A percentile compares a stretch with the other conserved stretches of the same genome.
phyloP scores from a whole-genome alignment of 2,797 vertebrate genomes.

The Alosa sapidissima region DNA sequence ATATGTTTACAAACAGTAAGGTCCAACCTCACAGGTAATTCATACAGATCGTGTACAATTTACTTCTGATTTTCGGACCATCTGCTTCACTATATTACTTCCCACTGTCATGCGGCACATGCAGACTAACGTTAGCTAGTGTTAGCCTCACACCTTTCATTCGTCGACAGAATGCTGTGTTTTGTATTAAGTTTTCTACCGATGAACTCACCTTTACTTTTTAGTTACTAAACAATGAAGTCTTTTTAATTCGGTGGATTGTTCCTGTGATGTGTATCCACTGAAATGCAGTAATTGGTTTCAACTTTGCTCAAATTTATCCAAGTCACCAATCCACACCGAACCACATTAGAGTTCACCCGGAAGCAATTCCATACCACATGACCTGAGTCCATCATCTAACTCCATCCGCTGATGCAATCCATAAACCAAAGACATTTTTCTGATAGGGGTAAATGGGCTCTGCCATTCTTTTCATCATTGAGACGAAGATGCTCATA shows the following conservation, averaged over 20 bases:
- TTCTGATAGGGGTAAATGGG: neutral
- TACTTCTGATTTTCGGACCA: slow-evolving; percentile 42
- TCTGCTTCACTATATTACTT: slow-evolving; percentile 31
- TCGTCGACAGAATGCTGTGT: neutral
- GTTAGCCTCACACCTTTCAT: slow-evolving; percentile 31
- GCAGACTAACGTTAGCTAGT: slow-evolving; percentile 37
- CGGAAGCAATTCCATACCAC: neutral
- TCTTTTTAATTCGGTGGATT: neutral
- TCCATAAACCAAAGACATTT: neutral
- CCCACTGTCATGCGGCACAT: slow-evolving; percentile 68
- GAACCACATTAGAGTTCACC: slow-evolving; percentile 10
- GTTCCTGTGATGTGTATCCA: neutral
- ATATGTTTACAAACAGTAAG: neutral
- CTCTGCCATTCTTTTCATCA: neutral
- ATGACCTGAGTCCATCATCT: neutral
- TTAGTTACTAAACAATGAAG: neutral
- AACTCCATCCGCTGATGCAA: neutral
- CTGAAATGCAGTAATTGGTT: neutral
- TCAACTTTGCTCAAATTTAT: neutral
- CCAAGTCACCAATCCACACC: slow-evolving; percentile 22
- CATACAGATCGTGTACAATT: neutral
- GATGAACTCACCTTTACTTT: slow-evolving; percentile 7
- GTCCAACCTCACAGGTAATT: neutral
- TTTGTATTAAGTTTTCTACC: neutral
- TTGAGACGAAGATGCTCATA: no score